A percentile compares a stretch with the other conserved stretches of the same genome.
Evolutionary conservation across 2,797 vertebrate species (phyloP).

Genomic region (Eidolon dupreanum): DNA sequence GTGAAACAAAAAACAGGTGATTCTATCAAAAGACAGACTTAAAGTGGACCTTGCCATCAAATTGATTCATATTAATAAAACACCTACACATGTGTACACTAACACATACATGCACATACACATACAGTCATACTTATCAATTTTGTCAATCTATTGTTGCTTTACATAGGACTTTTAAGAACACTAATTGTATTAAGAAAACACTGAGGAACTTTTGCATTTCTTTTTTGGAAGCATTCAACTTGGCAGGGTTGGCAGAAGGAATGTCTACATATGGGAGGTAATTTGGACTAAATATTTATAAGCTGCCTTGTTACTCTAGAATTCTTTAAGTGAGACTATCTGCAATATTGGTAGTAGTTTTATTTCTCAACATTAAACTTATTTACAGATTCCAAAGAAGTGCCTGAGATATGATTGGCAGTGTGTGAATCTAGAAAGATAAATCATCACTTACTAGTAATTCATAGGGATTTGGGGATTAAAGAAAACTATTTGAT

Average conservation of each 20-base stretch:
- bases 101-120: neutral
- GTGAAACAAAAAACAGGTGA: neutral
- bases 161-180: neutral
- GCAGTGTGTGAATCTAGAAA: neutral
- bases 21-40: neutral
- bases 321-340: neutral
- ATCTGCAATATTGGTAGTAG: neutral
- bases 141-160: neutral
- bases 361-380: neutral
- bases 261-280: neutral
- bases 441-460: neutral
- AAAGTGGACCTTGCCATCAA: neutral
- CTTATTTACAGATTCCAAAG: neutral
- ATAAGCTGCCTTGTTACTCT: neutral
- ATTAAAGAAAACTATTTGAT: neutral
- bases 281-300: neutral
- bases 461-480: neutral
- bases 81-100: no score
- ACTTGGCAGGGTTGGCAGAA: neutral
- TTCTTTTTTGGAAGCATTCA: neutral
- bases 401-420: neutral
- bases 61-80: neutral
- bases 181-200: neutral
- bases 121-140: neutral
- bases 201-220: neutral